A percentile compares a stretch with the other conserved stretches of the same genome.
phyloP scores from a whole-genome alignment of 2,888 invertebrate species.

The Gandaritis pyraliata region DNA sequence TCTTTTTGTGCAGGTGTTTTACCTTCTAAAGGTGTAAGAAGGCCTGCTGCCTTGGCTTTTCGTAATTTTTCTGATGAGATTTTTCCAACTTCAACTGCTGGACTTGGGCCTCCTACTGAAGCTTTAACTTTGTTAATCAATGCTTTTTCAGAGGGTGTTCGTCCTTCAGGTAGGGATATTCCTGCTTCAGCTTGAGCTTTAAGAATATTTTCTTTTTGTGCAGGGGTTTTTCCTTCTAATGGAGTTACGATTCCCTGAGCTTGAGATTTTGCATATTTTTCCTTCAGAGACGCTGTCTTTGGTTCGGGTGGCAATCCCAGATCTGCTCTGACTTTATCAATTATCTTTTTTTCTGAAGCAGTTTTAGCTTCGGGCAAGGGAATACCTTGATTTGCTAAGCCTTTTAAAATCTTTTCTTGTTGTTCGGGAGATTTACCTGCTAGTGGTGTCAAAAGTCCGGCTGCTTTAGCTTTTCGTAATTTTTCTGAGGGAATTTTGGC shows the following conservation, averaged over 20 bases:
- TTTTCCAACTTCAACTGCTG: constrained; percentile 33
- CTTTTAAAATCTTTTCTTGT: constrained; percentile 48
- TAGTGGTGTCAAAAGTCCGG: constrained; percentile 48
- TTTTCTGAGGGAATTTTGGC: constrained; percentile 36
- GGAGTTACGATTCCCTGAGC: constrained; percentile 47
- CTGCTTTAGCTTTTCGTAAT: constrained; percentile 47
- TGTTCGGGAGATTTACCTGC: constrained; percentile 46
- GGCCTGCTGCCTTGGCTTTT: constrained; percentile 36
- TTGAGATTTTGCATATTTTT: constrained; percentile 39
- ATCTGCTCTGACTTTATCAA: constrained; percentile 43
- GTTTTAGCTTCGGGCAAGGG: constrained; percentile 53
- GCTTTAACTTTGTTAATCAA: constrained; percentile 40
- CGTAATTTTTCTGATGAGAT: constrained; percentile 43
- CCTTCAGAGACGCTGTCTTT: constrained; percentile 36
- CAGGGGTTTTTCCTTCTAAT: constrained; percentile 45
- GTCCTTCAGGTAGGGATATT: constrained; percentile 44
- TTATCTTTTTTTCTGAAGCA: constrained; percentile 47
- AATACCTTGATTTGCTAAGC: constrained; percentile 46
- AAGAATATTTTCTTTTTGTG: constrained; percentile 47
- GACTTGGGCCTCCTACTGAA: constrained; percentile 10
- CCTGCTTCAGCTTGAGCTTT: constrained; percentile 39
- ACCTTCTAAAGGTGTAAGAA: constrained; percentile 43
- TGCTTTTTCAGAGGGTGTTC: constrained; percentile 48
- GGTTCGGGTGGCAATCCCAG: constrained; percentile 45
- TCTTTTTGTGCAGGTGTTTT: constrained; percentile 45